Conservation (phyloP, 2,888 invertebrate genomes). For the Pegoplata infirma region DNA sequence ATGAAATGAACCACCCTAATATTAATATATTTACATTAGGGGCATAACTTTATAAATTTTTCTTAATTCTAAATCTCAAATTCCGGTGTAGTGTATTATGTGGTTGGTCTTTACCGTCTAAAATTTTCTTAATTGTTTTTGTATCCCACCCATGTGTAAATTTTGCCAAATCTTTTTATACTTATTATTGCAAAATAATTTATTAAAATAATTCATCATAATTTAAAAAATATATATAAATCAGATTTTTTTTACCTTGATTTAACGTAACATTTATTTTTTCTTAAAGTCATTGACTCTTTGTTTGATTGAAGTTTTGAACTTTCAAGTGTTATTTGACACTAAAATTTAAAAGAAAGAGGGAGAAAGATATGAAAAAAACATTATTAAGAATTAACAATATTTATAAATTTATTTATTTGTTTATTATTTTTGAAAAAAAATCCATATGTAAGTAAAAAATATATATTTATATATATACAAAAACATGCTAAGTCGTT, state of each 20-base stretch:
- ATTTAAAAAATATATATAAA: too few relatives aligned
- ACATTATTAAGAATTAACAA: background rate
- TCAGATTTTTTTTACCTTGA: conserved; percentile 31
- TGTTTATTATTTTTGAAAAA: background rate
- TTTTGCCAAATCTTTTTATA: too few relatives aligned
- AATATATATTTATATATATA: too few relatives aligned
- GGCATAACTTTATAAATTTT: too few relatives aligned
- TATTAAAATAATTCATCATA: too few relatives aligned
- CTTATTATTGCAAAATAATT: background rate
- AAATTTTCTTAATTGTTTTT: too few relatives aligned
- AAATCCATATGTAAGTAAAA: conserved; percentile 1
- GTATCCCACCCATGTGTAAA: too few relatives aligned
- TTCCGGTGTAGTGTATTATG: too few relatives aligned
- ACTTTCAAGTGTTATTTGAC: conserved; percentile 14
- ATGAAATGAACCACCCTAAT: too few relatives aligned
- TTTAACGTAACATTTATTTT: conserved; percentile 4
- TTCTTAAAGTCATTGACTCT: conserved; percentile 26
- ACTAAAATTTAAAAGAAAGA: conserved; percentile 15
- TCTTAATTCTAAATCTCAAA: too few relatives aligned
- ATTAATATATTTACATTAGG: too few relatives aligned
- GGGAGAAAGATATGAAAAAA: background rate
- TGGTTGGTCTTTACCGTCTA: too few relatives aligned
- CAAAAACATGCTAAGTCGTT: conserved; percentile 10
- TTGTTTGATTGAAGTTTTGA: background rate
- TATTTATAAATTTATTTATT: background rate